These are phyloP conservation scores for Atta colombica DNA, from an alignment of 1,140 invertebrate genomes.

Conservation along the genomic window DNA sequence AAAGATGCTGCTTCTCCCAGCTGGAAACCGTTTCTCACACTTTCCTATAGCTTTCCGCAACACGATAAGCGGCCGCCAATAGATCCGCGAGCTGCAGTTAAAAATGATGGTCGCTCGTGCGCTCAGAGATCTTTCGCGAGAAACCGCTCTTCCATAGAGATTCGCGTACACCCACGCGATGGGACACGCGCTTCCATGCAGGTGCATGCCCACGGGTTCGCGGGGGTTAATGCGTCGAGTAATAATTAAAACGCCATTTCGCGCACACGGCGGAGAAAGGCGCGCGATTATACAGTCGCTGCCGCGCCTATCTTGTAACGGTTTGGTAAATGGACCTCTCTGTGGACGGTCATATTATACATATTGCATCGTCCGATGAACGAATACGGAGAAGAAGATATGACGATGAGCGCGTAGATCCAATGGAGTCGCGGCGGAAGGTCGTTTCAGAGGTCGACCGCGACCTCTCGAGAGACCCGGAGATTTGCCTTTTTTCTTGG, in stretches of 20 bases:
- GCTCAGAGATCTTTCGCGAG: slow-evolving; percentile 33
- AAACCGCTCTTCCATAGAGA: slow-evolving; percentile 37
- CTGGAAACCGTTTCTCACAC: slow-evolving; percentile 56
- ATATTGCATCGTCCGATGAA: not conserved
- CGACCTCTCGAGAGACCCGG: slow-evolving; percentile 42
- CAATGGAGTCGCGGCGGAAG: slow-evolving; percentile 21
- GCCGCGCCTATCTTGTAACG: slow-evolving; percentile 75
- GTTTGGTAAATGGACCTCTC: slow-evolving; percentile 69
- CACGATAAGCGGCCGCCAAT: slow-evolving; percentile 7
- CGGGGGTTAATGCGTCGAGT: slow-evolving; percentile 75
- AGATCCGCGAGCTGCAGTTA: not conserved
- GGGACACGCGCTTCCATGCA: slow-evolving; percentile 66
- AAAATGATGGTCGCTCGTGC: slow-evolving; percentile 14
- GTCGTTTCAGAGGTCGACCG: not conserved
- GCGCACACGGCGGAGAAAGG: slow-evolving; percentile 65
- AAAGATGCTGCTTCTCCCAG: slow-evolving; percentile 28
- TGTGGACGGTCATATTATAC: slow-evolving; percentile 52
- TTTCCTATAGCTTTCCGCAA: slow-evolving; percentile 10
- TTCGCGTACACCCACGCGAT: slow-evolving; percentile 67
- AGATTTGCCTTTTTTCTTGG: not conserved
- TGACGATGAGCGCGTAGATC: slow-evolving; percentile 13
- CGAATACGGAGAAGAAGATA: slow-evolving; percentile 8
- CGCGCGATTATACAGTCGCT: slow-evolving; percentile 65
- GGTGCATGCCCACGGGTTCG: slow-evolving; percentile 70
- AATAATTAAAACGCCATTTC: slow-evolving; percentile 79